Conservation (phyloP, 2,113 vertebrate species). For the human region GRCh38 chr7:117125501-117126000, state of each 20-base stretch:
- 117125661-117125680: neutral
- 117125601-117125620: neutral
- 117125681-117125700: neutral
- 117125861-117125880: neutral
- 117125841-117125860: conserved; percentile 24
- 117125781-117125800: neutral
- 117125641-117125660: neutral
- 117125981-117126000: neutral
- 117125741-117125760: neutral
- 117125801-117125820: neutral
- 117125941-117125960: neutral
- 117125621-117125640: conserved; percentile 18
- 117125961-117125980: neutral
- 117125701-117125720: neutral
- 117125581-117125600: conserved; percentile 5
- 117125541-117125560: conserved; percentile 19
- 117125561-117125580: neutral
- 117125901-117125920: neutral
- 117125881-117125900: neutral
- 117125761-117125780: neutral
- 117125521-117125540: neutral
- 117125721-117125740: neutral
- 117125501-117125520: neutral
- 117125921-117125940: neutral
- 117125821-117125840: neutral